Conservation (phyloP, 2,888 invertebrate genomes). For the Shargacucullia verbasci region DNA sequence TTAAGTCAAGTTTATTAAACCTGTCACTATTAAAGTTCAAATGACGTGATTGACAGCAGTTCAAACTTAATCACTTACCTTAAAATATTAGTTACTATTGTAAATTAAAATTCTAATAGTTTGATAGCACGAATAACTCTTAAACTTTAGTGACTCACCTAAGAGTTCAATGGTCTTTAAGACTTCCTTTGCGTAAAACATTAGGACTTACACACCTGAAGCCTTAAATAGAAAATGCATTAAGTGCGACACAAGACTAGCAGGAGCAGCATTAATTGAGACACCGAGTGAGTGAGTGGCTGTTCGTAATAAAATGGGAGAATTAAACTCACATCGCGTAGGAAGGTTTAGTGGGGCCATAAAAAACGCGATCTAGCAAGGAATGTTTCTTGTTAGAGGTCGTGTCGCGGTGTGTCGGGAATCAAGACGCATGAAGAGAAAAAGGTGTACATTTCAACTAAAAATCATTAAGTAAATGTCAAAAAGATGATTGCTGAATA, state of each 20-base stretch:
- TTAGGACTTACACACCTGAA: background rate
- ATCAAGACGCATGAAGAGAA: too few relatives aligned
- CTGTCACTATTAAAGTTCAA: background rate
- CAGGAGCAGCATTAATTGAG: slow-evolving; percentile 22
- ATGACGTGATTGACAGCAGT: background rate
- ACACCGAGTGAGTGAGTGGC: slow-evolving; percentile 10
- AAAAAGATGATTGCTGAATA: too few relatives aligned
- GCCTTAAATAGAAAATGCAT: slow-evolving; percentile 18
- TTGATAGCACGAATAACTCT: too few relatives aligned
- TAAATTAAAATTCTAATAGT: background rate
- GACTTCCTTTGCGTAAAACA: too few relatives aligned
- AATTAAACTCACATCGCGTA: slow-evolving; percentile 30
- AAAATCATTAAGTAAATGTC: too few relatives aligned
- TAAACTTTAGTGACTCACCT: too few relatives aligned
- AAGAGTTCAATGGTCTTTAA: too few relatives aligned
- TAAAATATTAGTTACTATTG: too few relatives aligned
- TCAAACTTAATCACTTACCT: background rate
- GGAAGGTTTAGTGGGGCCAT: slow-evolving; percentile 32
- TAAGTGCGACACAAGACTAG: slow-evolving; percentile 1
- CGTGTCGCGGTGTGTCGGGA: too few relatives aligned
- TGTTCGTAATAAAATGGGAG: slow-evolving; percentile 35
- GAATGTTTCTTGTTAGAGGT: too few relatives aligned
- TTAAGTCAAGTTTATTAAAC: too few relatives aligned
- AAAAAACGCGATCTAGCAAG: slow-evolving; percentile 11
- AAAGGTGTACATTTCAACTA: too few relatives aligned